phyloP scores from a whole-genome alignment of 2,797 vertebrate species.

The Cossypha heuglini region DNA sequence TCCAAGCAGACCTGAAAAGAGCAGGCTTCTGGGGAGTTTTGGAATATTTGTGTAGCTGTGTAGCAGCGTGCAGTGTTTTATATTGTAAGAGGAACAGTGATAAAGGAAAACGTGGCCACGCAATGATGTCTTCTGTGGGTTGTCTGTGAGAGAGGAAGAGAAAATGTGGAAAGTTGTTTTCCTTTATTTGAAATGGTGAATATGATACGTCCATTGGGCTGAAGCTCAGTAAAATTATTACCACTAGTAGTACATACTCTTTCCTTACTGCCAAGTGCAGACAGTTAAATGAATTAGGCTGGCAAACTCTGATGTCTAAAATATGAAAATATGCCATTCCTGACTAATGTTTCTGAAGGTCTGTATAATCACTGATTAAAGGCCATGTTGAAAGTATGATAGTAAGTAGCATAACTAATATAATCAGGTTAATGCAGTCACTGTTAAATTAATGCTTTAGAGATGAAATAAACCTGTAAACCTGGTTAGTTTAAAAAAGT shows the following conservation, averaged over 20 bases:
- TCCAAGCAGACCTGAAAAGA: not conserved
- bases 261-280: not conserved
- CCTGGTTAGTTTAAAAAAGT: not conserved
- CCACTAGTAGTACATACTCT: not conserved
- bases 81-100: not conserved
- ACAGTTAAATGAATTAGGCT: not conserved
- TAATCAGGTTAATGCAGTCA: not conserved
- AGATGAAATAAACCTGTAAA: not conserved
- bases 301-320: not conserved
- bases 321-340: not conserved
- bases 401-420: not conserved
- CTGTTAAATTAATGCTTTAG: not conserved
- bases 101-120: accelerated
- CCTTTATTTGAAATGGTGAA: not conserved
- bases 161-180: not conserved
- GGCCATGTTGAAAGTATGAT: not conserved
- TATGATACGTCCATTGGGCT: not conserved
- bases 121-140: not conserved
- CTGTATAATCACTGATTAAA: not conserved
- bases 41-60: accelerated
- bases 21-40: not conserved
- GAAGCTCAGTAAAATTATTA: not conserved
- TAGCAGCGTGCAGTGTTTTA: not conserved
- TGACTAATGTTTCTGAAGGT: not conserved
- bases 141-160: not conserved